phyloP scores from a whole-genome alignment of 2,888 invertebrate species.

The Geotrupes spiniger region DNA sequence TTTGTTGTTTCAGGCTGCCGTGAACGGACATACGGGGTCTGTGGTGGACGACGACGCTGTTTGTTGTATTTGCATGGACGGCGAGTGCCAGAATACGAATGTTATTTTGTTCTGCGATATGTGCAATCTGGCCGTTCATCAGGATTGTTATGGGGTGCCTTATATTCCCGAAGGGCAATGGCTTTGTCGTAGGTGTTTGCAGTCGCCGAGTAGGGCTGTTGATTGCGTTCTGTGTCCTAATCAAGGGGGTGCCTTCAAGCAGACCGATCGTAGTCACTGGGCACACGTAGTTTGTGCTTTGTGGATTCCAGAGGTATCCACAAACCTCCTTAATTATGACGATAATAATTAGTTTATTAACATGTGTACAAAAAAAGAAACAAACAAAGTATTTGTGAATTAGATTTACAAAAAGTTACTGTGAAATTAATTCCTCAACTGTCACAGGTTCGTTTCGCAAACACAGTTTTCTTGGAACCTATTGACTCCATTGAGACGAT shows the following conservation, averaged over 20 bases:
- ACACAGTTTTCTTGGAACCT: conserved; percentile 96
- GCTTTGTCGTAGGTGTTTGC: conserved; percentile 89
- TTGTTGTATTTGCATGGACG: conserved; percentile 98
- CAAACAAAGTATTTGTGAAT: too few relatives aligned
- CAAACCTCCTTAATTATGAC: too few relatives aligned
- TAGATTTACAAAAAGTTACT: too few relatives aligned
- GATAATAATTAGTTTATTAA: too few relatives aligned
- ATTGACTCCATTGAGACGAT: conserved; percentile 95
- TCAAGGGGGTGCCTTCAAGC: conserved; percentile 97
- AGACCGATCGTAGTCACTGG: conserved; percentile 94
- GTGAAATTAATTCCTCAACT: too few relatives aligned
- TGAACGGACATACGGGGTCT: conserved; percentile 67
- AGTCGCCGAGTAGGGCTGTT: conserved; percentile 93
- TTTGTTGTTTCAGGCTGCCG: conserved; percentile 54
- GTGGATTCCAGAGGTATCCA: conserved; percentile 98
- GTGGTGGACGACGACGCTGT: conserved; percentile 97
- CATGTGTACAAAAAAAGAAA: too few relatives aligned
- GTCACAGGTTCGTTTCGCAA: conserved; percentile 83
- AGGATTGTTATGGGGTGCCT: conserved; percentile 94
- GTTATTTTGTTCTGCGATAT: conserved; percentile 99
- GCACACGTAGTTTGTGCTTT: conserved; percentile 98
- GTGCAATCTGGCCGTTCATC: conserved; percentile 99
- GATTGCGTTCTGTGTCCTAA: conserved; percentile 98
- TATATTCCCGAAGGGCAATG: conserved; percentile 72
- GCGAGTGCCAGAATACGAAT: conserved; percentile 97